Percentiles rank a stretch among this genome's conserved stretches.
These are phyloP conservation scores for Eucidaris tribuloides DNA, from an alignment of 35 echinoderm and acorn worm genomes.

Conservation along the genomic window DNA sequence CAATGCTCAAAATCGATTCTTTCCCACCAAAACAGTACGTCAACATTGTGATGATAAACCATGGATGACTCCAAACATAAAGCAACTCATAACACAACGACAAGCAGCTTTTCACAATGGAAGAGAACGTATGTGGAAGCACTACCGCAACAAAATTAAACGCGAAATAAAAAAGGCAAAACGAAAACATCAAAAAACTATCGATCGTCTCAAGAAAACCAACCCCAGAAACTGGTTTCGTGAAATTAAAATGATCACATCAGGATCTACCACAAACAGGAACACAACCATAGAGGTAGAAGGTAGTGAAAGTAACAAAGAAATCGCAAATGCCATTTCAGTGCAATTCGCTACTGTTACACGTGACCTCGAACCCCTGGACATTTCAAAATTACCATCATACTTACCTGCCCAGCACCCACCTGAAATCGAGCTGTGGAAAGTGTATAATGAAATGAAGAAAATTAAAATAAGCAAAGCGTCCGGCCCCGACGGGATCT, in stretches of 20 bases:
- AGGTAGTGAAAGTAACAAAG: not conserved
- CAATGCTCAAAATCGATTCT: not conserved
- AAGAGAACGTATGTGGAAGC: not conserved
- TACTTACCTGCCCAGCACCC: not conserved
- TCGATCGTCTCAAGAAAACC: not conserved
- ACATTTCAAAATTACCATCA: not conserved
- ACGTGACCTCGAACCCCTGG: not conserved
- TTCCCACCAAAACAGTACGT: not conserved
- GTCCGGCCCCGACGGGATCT: not conserved
- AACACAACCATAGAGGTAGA: not conserved
- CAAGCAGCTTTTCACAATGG: not conserved
- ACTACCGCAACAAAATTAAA: not conserved
- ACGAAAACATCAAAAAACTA: not conserved
- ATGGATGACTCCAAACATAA: not conserved
- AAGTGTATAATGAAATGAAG: not conserved
- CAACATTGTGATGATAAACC: not conserved
- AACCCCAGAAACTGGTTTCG: not conserved
- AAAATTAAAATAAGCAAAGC: not conserved
- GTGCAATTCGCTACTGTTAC: not conserved
- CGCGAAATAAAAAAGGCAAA: not conserved
- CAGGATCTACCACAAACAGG: not conserved
- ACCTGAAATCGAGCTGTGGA: not conserved
- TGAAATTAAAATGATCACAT: slow-evolving; percentile 1
- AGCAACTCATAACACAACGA: not conserved
- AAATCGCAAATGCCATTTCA: not conserved